These are phyloP conservation scores for Nudaria mundana DNA, from an alignment of 2,888 invertebrate genomes.

Conservation along the genomic window DNA sequence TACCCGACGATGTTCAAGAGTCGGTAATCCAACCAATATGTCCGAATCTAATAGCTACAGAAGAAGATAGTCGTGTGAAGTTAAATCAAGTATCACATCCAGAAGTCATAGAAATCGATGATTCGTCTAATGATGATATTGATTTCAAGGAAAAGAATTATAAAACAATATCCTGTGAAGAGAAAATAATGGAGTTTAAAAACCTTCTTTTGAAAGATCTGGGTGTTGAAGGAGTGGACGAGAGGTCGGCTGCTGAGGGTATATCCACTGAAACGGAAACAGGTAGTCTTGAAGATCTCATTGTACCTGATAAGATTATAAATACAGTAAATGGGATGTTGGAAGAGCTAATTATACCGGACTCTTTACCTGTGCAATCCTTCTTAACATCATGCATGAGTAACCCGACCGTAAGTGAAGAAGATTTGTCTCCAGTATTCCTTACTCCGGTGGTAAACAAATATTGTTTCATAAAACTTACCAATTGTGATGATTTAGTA, in stretches of 20 bases:
- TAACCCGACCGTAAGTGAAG: neutral
- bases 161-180: constrained; percentile 5
- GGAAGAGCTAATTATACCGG: neutral
- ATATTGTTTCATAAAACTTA: constrained; percentile 44
- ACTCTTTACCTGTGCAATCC: neutral
- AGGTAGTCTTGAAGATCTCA: constrained; percentile 2
- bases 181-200: constrained; percentile 40
- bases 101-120: constrained; percentile 52
- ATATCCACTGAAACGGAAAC: neutral
- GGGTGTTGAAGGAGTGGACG: constrained; percentile 24
- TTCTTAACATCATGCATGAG: neutral
- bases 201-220: constrained; percentile 44
- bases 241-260: neutral
- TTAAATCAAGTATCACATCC: constrained; percentile 1
- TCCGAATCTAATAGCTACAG: neutral
- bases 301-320: neutral
- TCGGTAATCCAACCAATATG: neutral
- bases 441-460: neutral
- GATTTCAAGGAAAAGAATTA: neutral
- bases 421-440: neutral
- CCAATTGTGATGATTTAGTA: constrained; percentile 48
- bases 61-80: too few species aligned
- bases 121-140: constrained; percentile 49
- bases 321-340: neutral
- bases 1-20: neutral